Conservation (phyloP, 2,113 vertebrate genomes). For the Dicaeum eximium region DNA sequence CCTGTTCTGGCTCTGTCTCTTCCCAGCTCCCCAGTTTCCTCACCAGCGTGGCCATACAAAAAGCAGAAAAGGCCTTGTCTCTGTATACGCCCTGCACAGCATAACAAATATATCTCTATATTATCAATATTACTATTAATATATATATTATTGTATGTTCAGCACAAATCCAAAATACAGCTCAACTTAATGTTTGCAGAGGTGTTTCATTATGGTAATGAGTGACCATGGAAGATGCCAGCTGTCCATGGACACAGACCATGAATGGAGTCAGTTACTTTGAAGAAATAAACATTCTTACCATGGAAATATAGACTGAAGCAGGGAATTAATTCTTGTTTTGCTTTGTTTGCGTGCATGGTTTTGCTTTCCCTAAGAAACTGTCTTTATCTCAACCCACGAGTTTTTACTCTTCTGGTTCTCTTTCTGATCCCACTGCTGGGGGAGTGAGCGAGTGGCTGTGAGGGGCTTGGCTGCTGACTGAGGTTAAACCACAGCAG, state of each 20-base stretch:
- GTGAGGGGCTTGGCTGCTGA: not conserved
- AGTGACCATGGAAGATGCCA: not conserved
- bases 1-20: too few relatives aligned
- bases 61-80: too few relatives aligned
- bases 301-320: not conserved
- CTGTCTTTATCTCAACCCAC: not conserved
- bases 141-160: not conserved
- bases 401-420: not conserved
- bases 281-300: not conserved
- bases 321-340: not conserved
- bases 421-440: not conserved
- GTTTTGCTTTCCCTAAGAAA: not conserved
- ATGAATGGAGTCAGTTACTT: not conserved
- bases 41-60: too few relatives aligned
- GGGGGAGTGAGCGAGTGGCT: not conserved
- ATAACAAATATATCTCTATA: too few relatives aligned
- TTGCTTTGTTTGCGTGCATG: not conserved
- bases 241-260: not conserved
- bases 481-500: not conserved
- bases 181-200: not conserved
- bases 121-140: too few relatives aligned
- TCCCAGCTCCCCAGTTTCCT: too few relatives aligned
- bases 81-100: too few relatives aligned
- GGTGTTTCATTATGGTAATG: not conserved
- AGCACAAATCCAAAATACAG: not conserved